A percentile compares a stretch with the other conserved stretches of the same genome.
Conservation (phyloP, 2,888 invertebrate genomes). For the Celastrina argiolus region DNA sequence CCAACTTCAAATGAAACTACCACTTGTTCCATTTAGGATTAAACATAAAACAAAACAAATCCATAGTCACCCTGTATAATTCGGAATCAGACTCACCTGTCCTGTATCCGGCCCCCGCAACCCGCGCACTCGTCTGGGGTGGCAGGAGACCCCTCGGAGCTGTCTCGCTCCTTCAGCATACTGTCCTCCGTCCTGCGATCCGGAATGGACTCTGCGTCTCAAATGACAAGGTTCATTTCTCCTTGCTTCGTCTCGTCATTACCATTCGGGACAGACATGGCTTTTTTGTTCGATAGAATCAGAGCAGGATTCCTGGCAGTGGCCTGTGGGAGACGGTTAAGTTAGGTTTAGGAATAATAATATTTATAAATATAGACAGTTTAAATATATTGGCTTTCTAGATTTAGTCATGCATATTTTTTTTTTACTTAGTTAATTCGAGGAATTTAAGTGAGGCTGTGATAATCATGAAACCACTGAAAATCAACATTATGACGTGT, state of each 20-base stretch:
- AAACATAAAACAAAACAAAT: not conserved
- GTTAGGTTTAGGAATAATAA: not conserved
- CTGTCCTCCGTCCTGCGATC: constrained; percentile 47
- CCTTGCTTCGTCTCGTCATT: constrained; percentile 39
- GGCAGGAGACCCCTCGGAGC: constrained; percentile 68
- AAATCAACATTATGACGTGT: no score
- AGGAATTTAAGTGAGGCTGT: no score
- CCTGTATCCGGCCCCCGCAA: constrained; percentile 80
- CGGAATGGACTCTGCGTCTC: constrained; percentile 55
- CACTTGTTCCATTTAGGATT: not conserved
- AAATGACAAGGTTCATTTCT: constrained; percentile 57
- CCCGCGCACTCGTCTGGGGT: constrained; percentile 79
- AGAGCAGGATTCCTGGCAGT: constrained; percentile 33
- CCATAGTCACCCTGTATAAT: constrained; percentile 12
- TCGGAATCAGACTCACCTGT: constrained; percentile 57
- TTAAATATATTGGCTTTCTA: not conserved
- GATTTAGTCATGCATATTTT: no score
- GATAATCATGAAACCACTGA: no score
- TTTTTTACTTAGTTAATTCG: no score
- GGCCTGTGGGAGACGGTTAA: constrained; percentile 26
- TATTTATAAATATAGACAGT: not conserved
- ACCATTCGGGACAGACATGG: constrained; percentile 47
- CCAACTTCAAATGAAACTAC: constrained; percentile 16
- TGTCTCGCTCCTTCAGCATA: constrained; percentile 84
- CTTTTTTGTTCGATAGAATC: constrained; percentile 36